These are phyloP conservation scores for Heterochromis multidens DNA, from an alignment of 2,113 vertebrate species.

Conservation along the genomic window DNA sequence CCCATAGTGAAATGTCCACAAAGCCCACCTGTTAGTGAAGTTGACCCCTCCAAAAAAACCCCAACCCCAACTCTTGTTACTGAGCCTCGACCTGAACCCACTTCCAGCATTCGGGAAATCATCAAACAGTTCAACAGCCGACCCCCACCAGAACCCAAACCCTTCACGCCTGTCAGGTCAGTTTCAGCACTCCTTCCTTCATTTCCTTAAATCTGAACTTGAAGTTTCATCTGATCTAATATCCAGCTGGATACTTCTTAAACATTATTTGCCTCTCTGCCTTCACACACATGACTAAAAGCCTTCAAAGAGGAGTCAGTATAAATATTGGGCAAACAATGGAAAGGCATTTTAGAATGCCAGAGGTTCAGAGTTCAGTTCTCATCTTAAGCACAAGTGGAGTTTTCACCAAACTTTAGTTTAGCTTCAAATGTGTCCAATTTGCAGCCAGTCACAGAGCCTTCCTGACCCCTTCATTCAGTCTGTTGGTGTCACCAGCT, in stretches of 20 bases:
- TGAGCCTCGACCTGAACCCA: slow-evolving; percentile 72
- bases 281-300: neutral
- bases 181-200: neutral
- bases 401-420: neutral
- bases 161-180: slow-evolving; percentile 79
- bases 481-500: neutral
- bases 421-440: neutral
- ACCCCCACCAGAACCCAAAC: slow-evolving; percentile 72
- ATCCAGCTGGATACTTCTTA: neutral
- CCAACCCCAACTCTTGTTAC: neutral
- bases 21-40: neutral
- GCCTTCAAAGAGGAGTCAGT: neutral
- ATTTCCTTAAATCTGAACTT: neutral
- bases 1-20: slow-evolving; percentile 16
- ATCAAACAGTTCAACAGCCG: slow-evolving; percentile 88
- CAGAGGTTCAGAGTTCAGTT: neutral
- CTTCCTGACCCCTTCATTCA: neutral
- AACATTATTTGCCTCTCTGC: neutral
- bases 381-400: neutral
- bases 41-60: neutral
- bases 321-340: neutral
- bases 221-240: neutral
- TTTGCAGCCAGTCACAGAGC: neutral
- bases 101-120: slow-evolving; percentile 86
- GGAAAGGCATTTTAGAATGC: neutral